Evolutionary conservation across 2,113 vertebrate species (phyloP), one percentile per base, ranked within the genome.

Genomic region (Herpetotheres cachinnans): DNA sequence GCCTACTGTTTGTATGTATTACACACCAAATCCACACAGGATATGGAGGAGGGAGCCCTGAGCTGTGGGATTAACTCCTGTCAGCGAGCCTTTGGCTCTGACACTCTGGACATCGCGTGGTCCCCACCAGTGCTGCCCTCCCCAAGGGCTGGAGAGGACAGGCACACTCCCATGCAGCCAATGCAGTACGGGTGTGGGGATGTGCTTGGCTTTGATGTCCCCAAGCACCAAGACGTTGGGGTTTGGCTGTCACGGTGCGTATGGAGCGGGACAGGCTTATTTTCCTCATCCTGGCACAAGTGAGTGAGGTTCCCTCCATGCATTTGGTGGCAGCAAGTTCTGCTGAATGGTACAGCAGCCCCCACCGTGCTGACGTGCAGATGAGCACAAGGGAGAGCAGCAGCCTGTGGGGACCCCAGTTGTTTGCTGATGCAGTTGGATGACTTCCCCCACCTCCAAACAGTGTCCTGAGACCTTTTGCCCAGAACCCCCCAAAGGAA

Each of bases 161-260:
- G 36, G 44, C 24, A 3, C 4, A 1, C 29, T 30, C 30, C 78
- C 26, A 0, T 11, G 46, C 13, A 46, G 47, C 56, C 11, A 0
- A 6, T 1, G 6, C 46, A 10, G n/a, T 7, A 14, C 16, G 2
- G 7, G 3, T 40, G 17, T 1, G 1, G 63, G 27, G 32, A 9
- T 2, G 44, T 17, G 13, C 63, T 62, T 32, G 29, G 36, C 34
- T 18, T n/a, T n/a, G 18, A 1, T 17, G 71, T 66, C 46, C 76
- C 79, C 22, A 10, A 0, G 56, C 56, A 15, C 0, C 0, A 1
- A 63, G 44, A 11, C 0, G 0, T 1, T 4, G 10, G 40, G 47
- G 3, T 38, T 70, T 47, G 72, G 71, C 30, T 27, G 40, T 5
- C 4, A 5, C 2, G 4, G 16, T 3, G 55, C 30, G 9, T 11